Conservation (phyloP, 2,113 vertebrate genomes). For the Paedocypris sp. region DNA sequence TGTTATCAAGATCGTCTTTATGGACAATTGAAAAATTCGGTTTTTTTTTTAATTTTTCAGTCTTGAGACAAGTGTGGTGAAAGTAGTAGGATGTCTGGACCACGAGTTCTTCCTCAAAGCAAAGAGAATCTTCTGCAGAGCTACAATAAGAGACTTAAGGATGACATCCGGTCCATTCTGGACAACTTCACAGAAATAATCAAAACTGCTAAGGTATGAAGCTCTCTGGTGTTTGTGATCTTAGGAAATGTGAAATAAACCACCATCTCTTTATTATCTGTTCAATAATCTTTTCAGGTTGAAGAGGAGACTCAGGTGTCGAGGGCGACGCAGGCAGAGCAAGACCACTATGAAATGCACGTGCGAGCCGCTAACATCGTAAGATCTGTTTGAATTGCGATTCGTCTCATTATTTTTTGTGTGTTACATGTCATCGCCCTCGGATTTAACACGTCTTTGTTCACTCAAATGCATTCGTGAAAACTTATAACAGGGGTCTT, state of each 20-base stretch:
- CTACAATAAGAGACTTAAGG: slow-evolving; percentile 93
- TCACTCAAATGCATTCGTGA: too few species aligned
- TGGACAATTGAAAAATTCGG: too few species aligned
- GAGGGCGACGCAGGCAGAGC: slow-evolving; percentile 86
- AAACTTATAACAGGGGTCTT: too few species aligned
- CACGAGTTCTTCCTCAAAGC: slow-evolving; percentile 79
- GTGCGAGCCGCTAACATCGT: slow-evolving; percentile 96
- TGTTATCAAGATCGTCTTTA: too few species aligned
- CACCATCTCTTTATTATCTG: too few species aligned
- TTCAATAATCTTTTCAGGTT: slow-evolving; percentile 61
- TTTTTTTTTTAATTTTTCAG: background rate
- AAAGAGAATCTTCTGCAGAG: slow-evolving; percentile 91
- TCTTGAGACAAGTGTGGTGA: background rate
- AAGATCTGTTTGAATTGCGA: too few species aligned
- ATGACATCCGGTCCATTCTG: slow-evolving; percentile 87
- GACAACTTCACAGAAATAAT: slow-evolving; percentile 96
- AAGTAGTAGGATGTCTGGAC: slow-evolving; percentile 63
- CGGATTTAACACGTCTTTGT: too few species aligned
- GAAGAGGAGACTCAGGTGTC: slow-evolving; percentile 96
- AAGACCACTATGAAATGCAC: slow-evolving; percentile 97
- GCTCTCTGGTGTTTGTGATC: background rate
- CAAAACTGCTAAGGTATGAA: slow-evolving; percentile 80
- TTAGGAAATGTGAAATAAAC: too few species aligned
- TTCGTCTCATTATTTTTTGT: too few species aligned
- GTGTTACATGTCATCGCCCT: too few species aligned